phyloP scores from a whole-genome alignment of 2,888 invertebrate genomes.

The Cylindroiulus punctatus region DNA sequence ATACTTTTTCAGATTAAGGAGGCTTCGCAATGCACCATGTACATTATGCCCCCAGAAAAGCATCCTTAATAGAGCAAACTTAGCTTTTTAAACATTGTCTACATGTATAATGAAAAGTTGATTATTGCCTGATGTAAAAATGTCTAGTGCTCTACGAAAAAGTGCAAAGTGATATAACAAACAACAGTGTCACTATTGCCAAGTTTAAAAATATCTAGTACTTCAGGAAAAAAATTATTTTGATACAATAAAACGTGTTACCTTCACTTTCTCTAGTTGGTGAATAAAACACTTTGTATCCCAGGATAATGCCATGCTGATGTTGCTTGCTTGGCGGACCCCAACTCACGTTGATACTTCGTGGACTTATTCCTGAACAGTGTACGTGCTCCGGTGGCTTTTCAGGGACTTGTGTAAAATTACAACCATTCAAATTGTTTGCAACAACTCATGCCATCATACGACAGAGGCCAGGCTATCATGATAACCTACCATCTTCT shows the following conservation, averaged over 20 bases:
- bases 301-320: constrained; percentile 66
- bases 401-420: constrained; percentile 68
- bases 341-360: constrained; percentile 66
- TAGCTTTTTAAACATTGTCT: no score
- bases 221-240: neutral
- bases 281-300: constrained; percentile 63
- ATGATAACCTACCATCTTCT: constrained; percentile 65
- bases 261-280: constrained; percentile 54
- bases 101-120: no score
- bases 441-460: no score
- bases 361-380: constrained; percentile 64
- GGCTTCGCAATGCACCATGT: no score
- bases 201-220: no score
- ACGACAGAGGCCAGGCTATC: no score
- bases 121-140: neutral
- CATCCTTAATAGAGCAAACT: no score
- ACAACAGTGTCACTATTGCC: no score
- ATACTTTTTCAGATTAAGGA: constrained; percentile 26
- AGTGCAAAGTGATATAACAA: no score
- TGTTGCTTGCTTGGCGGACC: constrained; percentile 65
- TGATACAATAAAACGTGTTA: constrained; percentile 14
- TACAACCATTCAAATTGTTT: no score
- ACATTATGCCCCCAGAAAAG: no score
- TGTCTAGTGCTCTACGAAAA: no score
- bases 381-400: constrained; percentile 65